A percentile compares a stretch with the other conserved stretches of the same genome.
Conservation (phyloP, 1,140 invertebrate genomes). For the Cydia pomonella region DNA sequence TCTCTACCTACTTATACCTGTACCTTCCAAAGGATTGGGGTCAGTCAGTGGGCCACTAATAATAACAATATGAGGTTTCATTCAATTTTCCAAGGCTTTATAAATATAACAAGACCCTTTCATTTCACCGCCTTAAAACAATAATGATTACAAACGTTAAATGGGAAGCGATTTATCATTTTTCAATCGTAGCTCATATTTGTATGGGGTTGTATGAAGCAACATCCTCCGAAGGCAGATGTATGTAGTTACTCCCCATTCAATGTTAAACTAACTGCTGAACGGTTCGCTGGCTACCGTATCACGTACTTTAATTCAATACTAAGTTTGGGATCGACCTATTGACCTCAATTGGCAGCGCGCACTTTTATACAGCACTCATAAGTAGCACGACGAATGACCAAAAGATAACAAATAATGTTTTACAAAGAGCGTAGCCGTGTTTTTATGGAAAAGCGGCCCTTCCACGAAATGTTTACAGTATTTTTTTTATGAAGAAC, state of each 20-base stretch:
- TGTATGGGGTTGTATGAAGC: slow-evolving; percentile 27
- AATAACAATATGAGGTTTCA: neutral
- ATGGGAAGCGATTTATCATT: slow-evolving; percentile 35
- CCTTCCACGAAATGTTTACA: too few relatives aligned
- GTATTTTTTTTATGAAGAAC: too few relatives aligned
- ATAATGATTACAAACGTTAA: slow-evolving; percentile 32
- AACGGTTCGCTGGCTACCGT: slow-evolving; percentile 29
- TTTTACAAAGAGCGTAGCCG: too few relatives aligned
- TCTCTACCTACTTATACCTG: too few relatives aligned
- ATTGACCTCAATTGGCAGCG: slow-evolving; percentile 16
- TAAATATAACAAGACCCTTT: slow-evolving; percentile 9
- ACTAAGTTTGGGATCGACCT: slow-evolving; percentile 28
- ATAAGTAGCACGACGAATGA: too few relatives aligned
- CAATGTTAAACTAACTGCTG: slow-evolving; percentile 37
- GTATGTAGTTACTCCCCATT: slow-evolving; percentile 35
- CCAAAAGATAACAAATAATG: too few relatives aligned
- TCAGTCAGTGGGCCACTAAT: neutral
- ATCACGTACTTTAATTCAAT: slow-evolving; percentile 36
- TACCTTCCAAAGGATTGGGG: too few relatives aligned
- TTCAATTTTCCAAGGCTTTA: slow-evolving; percentile 6
- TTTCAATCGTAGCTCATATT: slow-evolving; percentile 35
- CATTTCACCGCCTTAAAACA: slow-evolving; percentile 23
- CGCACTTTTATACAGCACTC: neutral
- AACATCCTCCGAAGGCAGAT: slow-evolving; percentile 30
- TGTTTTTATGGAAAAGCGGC: too few relatives aligned